Percentiles rank a stretch among this genome's conserved stretches.
Evolutionary conservation across 2,113 vertebrate species (phyloP).

Genomic region (Rousettus leschenaultii): DNA sequence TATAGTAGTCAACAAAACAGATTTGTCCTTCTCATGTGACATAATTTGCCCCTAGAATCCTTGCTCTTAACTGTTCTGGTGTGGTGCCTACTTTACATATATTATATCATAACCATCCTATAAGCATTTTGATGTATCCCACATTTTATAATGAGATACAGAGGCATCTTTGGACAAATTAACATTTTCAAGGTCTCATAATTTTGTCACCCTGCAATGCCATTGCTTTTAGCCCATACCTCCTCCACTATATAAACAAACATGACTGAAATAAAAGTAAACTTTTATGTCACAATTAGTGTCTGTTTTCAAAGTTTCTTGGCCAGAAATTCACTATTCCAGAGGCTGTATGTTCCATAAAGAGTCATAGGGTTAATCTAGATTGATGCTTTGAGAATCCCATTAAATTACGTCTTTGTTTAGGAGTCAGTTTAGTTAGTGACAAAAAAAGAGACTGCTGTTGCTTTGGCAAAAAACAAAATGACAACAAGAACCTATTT

Average conservation of each 20-base stretch:
- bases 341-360: conserved; percentile 59
- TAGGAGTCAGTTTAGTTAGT: conserved; percentile 81
- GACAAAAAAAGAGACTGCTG: conserved; percentile 78
- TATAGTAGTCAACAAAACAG: background rate
- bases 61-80: background rate
- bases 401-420: conserved; percentile 83
- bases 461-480: conserved; percentile 77
- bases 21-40: background rate
- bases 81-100: background rate
- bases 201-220: background rate
- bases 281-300: conserved; percentile 25
- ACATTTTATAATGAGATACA: background rate
- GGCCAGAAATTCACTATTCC: conserved; percentile 47
- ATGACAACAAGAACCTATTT: conserved; percentile 82
- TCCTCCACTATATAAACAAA: background rate
- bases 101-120: background rate
- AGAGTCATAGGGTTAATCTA: conserved; percentile 76
- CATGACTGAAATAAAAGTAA: background rate
- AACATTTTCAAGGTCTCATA: background rate
- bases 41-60: background rate
- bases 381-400: conserved; percentile 75
- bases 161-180: background rate
- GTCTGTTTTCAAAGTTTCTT: conserved; percentile 47
- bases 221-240: background rate
- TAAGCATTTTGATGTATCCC: background rate